Conservation (phyloP, 2,888 invertebrate genomes). For the Trichopria drosophilae region DNA sequence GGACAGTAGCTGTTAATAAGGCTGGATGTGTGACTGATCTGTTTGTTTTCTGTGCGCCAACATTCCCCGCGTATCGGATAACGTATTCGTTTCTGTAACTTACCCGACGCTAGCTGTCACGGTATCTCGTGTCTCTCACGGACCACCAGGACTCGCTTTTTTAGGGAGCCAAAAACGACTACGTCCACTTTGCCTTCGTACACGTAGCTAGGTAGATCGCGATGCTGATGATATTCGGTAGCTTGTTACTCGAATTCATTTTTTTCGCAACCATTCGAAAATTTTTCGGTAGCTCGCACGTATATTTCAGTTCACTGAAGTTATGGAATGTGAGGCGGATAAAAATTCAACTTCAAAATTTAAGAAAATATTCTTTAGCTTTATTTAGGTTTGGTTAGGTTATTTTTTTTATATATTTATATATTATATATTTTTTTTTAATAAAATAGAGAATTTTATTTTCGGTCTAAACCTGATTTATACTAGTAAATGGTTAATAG, state of each 20-base stretch:
- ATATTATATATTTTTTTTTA: no score
- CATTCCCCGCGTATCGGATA: slow-evolving; percentile 13
- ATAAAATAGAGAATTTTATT: no score
- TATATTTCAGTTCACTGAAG: no score
- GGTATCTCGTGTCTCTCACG: slow-evolving; percentile 26
- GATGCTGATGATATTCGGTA: slow-evolving; percentile 14
- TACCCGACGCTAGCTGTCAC: slow-evolving; percentile 14
- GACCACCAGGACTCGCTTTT: slow-evolving; percentile 39
- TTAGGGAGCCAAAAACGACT: slow-evolving; percentile 28
- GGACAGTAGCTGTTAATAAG: slow-evolving; percentile 32
- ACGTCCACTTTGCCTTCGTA: slow-evolving; percentile 9
- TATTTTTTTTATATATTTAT: no score
- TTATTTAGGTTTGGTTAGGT: no score
- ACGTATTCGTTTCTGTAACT: slow-evolving; percentile 33
- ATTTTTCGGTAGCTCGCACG: slow-evolving; percentile 35
- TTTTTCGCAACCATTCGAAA: no score
- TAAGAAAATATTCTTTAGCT: no score
- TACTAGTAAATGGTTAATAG: no score
- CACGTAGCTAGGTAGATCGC: slow-evolving; percentile 27
- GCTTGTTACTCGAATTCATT: slow-evolving; percentile 22
- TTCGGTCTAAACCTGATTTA: no score
- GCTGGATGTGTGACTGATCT: slow-evolving; percentile 33
- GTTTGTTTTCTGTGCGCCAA: background rate
- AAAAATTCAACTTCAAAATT: no score
- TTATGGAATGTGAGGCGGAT: no score